Evolutionary conservation across 2,797 vertebrate genomes (phyloP), one percentile per base, ranked within the genome.

Genomic region (Sarcoramphus papa): DNA sequence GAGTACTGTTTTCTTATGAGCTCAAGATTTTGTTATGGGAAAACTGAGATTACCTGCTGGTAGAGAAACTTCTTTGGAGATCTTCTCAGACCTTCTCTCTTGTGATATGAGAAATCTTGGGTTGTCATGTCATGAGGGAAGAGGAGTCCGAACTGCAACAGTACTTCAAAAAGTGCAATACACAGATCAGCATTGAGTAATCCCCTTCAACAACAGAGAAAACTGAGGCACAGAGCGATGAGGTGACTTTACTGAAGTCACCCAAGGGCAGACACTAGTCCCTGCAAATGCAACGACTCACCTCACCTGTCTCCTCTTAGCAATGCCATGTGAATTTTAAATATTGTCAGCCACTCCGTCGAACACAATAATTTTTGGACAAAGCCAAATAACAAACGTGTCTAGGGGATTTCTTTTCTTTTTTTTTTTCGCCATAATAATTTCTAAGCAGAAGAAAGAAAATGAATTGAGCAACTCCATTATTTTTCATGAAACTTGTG

Each of bases 351-450:
- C 19, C 23, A 30, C 14, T 60, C 20, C 30, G 7, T 35, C 2
- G 7, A 90, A 53, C 14, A 40, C 16, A 54, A 25, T 30, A 37
- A 40, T 23, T 43, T 78, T 82, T 62, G 15, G 21, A 57, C 3
- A 84, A 80, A 69, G 23, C 4, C 19, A 54, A 57, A 57, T 40
- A 74, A 76, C 28, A n/a, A 78, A 57, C 25, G 5, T 18, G 2
- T 21, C 17, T 40, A 14, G 5, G 28, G 8, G 6, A 31, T 43
- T 14, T 54, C 0, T 50, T 48, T 37, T 13, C 1, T n/a, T 35
- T 35, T 22, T 3, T 37, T 23, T 7, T 30, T 14, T 17, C 2
- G 1, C 5, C 3, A 53, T 51, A 28, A 47, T 48, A n/a, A 54
- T 76, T 88, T 77, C 10, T 57, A 13, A 35, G 27, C 17, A 67